Base-by-base conservation (phyloP, 2,888 invertebrate genomes). In the Andrena dorsata region DNA sequence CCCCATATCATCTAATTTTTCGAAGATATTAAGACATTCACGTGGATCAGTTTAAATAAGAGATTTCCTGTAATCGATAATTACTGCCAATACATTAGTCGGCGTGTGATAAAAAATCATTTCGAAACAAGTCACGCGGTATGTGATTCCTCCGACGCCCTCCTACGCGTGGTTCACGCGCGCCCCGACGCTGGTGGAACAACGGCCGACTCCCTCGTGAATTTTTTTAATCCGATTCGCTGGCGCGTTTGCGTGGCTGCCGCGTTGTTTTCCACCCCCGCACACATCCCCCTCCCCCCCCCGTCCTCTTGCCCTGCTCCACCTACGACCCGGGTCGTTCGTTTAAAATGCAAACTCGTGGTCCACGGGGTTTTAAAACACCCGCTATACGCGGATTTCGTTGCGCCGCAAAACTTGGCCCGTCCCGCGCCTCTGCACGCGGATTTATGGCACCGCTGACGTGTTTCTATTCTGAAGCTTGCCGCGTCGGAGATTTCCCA, bases 331-430 rank as follows among this genome's bases (percentile, higher is more conserved):
- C 76, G 74, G 41, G 73, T 77, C 86, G 84, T 86, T 88, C 89
- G 90, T 89, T 91, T 91, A 90, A 90, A 90, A 91, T 91, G 90
- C 91, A 91, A 91, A 91, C 90, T 80, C 84, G 84, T 80, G 83
- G 85, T 82, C 86, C 86, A 77, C 85, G 83, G 88, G 86, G 84
- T 87, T 90, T 88, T 87, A 87, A 90, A 89, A 87, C 88, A 89
- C 85, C 88, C 88, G 86, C 87, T 79, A 70, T 82, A 83, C 76
- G 82, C 76, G 87, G 84, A 87, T 88, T 86, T 85, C 82, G 87
- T 86, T 85, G 82, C 77, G 81, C 69, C 84, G 78, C 87, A 80
- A 85, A 56, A 86, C 86, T 86, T 87, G 76, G 86, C 82, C 79
- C 80, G 83, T 78, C 65, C 66, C 76, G 80, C 73, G 74, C 76